A percentile compares a stretch with the other conserved stretches of the same genome.
Evolutionary conservation across 2,113 vertebrate species (phyloP).

Genomic region (human (Homo sapiens)): GRCh38 chrX:117004001-117004500

Average conservation of each 20-base stretch:
- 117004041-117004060: not conserved
- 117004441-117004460: slow-evolving; percentile 17
- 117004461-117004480: slow-evolving; percentile 68
- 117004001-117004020: not conserved
- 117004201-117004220: not conserved
- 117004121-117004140: not conserved
- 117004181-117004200: not conserved
- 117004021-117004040: not conserved
- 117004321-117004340: slow-evolving; percentile 59
- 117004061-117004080: not conserved
- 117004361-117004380: slow-evolving; percentile 56
- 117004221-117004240: not conserved
- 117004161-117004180: not conserved
- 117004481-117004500: slow-evolving; percentile 57
- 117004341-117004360: slow-evolving; percentile 57
- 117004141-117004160: not conserved
- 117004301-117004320: slow-evolving; percentile 49
- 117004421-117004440: slow-evolving; percentile 64
- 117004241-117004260: not conserved
- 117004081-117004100: not conserved
- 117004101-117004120: not conserved
- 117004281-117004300: not conserved
- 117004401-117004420: slow-evolving; percentile 68
- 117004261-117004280: slow-evolving; percentile 20
- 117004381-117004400: slow-evolving; percentile 69